phyloP scores from a whole-genome alignment of 2,797 vertebrate species.

The Schizothorax lantsangensis region DNA sequence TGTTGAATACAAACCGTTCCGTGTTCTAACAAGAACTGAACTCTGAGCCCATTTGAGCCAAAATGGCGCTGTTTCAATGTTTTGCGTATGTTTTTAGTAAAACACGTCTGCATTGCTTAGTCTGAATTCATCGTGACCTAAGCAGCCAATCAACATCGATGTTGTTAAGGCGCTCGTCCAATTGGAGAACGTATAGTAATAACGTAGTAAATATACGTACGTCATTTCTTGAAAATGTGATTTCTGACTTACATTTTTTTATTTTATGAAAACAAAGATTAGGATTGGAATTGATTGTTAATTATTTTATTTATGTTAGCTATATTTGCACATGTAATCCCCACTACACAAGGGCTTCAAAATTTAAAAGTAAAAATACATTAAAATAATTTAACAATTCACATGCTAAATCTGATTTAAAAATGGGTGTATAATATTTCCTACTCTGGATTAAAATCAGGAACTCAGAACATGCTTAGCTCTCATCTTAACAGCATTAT shows the following conservation, averaged over 20 bases:
- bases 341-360: not conserved
- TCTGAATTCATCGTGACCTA: not conserved
- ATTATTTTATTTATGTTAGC: not conserved
- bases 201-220: not conserved
- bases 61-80: constrained; percentile 75
- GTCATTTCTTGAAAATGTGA: not conserved
- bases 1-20: not conserved
- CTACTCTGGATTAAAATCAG: too few relatives aligned
- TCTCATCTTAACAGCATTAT: too few relatives aligned
- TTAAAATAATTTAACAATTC: not conserved
- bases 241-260: not conserved
- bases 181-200: constrained; percentile 49
- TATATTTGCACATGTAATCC: not conserved
- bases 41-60: constrained; percentile 56
- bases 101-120: constrained; percentile 64
- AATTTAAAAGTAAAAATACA: not conserved
- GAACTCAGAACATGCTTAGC: too few relatives aligned
- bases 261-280: not conserved
- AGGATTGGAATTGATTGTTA: not conserved
- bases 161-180: constrained; percentile 64
- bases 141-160: constrained; percentile 68
- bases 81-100: constrained; percentile 64
- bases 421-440: too few relatives aligned
- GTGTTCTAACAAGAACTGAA: not conserved
- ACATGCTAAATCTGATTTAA: not conserved